Evolutionary conservation across 2,888 invertebrate species (phyloP).

Genomic region (Drosophila pseudotakahashii): DNA sequence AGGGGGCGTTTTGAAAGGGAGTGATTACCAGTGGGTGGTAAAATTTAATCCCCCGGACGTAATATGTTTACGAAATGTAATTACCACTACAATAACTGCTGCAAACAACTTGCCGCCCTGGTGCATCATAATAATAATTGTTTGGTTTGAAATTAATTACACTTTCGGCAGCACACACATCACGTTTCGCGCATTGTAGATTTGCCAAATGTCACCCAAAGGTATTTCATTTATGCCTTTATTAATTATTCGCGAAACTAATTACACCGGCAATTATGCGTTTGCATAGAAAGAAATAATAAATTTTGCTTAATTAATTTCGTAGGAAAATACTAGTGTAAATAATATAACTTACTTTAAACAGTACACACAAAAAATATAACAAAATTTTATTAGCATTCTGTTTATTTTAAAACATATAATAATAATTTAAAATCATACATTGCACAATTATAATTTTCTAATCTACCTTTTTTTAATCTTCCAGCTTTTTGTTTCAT

Average conservation of each 20-base stretch:
- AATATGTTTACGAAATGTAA: conserved; percentile 60
- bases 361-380: neutral
- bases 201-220: conserved; percentile 31
- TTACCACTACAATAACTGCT: conserved; percentile 55
- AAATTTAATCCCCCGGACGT: conserved; percentile 50
- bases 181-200: conserved; percentile 30
- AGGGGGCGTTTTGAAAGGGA: conserved; percentile 3
- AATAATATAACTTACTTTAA: neutral
- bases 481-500: neutral
- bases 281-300: neutral
- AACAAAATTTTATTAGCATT: too few relatives aligned
- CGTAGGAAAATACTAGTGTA: neutral
- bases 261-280: conserved; percentile 35
- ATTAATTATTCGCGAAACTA: conserved; percentile 54
- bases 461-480: too few relatives aligned
- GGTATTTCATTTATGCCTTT: conserved; percentile 44
- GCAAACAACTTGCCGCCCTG: conserved; percentile 8
- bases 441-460: too few relatives aligned
- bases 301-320: neutral
- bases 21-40: neutral
- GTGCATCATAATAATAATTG: conserved; percentile 49
- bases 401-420: too few relatives aligned
- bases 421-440: too few relatives aligned
- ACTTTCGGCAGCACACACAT: conserved; percentile 37
- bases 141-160: conserved; percentile 65